Evolutionary conservation across 2,797 vertebrate species (phyloP), one percentile per base, ranked within the genome.

Genomic region (Chaetophractus vellerosus): DNA sequence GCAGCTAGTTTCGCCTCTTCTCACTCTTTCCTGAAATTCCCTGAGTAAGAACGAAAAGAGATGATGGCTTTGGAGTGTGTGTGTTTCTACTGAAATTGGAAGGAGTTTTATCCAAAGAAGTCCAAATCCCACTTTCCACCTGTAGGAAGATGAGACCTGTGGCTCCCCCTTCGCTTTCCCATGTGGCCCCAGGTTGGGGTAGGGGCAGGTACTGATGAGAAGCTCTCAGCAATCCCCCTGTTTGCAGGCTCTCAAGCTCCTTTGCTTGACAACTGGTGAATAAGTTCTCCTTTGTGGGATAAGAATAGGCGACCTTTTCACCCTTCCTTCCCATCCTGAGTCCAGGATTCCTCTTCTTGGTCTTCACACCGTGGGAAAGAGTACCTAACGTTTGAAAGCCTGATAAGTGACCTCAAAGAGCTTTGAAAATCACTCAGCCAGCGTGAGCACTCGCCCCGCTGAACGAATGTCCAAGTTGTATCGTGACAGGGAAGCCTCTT

Each of bases 221-320:
- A 93, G 64, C 90, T 97, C 94, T 98, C 81, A 96, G 80, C 84
- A 74, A 50, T 84, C 71, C 24, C 48, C 41, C 33, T 31, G 2
- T 80, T 90, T 97, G 86, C 69, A 57, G 71, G 72, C 8, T 9
- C 72, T 79, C 59, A 36, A 33, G 66, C 33, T 85, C 92, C 96
- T 76, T 71, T 31, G 26, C 80, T 64, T 97, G 93, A 98, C 96
- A 98, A 91, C 41, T 94, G 94, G 97, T 89, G 92, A 96, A 96
- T 98, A 97, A 55, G 59, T 93, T 75, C 61, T 96, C 97, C 96
- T 98, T 97, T 97, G 95, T 97, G 38, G 80, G 55, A 89, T 96
- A 96, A 98, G 96, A 98, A 98, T 87, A 91, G 84, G 48, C 96
- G 97, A 98, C 92, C 97, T 97, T 98, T 98, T 94, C 88, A 80